Evolutionary conservation across 2,888 invertebrate species (phyloP), one percentile per base, ranked within the genome.

Genomic region (Cephus pulcher): DNA sequence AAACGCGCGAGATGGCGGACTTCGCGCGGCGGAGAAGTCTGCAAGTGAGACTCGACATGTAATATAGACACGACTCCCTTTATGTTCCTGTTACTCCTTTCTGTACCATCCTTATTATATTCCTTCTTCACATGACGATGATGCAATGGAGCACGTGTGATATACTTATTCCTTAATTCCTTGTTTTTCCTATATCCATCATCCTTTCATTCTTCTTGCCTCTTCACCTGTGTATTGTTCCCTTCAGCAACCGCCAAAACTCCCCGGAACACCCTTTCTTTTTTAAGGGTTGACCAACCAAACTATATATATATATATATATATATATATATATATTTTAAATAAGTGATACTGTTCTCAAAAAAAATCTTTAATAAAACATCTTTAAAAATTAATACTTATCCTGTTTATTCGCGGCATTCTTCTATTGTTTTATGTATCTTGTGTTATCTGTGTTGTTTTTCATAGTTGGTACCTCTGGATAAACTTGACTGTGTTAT

Each of bases 31-130:
- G 70, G 76, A 35, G 79, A 68, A 75, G 82, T 85, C 82, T 84
- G 85, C 81, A 80, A 86, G 87, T 86, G 86, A 86, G 86, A 88
- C 86, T 86, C 86, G 84, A 87, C 85, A 85, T 88, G 88, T 86
- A 84, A 85, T 88, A 88, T 88, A 87, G 84, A 86, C 82, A 84
- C 85, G 84, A 82, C 80, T 77, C 81, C 79, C 79, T 81, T 80
- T 32, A n/a, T 35, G 32, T 34, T 34, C 77, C 77, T 75, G n/a
- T 71, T 73, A 73, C 37, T 37, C 76, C 32, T 78, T 77, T 73
- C 73, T 23, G 23, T 56, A 6, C 56, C 23, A 56, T 82, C 76
- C 80, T 78, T 80, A 81, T 78, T 76, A 34, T n/a, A 78, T 78
- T 81, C 76, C 70, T 79, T 79, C 34, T 34, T 71, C 34, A 23